A percentile compares a stretch with the other conserved stretches of the same genome.
phyloP scores from a whole-genome alignment of 2,113 vertebrate species.

The Charina bottae region DNA sequence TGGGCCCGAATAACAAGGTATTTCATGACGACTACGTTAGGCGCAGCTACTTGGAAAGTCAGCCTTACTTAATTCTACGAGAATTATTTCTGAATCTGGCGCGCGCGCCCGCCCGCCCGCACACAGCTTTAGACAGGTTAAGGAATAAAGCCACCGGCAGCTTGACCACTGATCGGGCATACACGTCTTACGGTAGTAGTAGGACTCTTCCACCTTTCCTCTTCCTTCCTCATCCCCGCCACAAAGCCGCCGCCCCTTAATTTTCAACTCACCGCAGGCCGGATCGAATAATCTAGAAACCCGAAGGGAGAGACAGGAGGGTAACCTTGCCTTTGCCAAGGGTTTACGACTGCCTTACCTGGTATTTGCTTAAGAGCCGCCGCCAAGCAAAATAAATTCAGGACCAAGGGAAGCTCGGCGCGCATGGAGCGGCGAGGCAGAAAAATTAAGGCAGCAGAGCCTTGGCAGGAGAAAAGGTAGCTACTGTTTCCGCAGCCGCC shows the following conservation, averaged over 20 bases:
- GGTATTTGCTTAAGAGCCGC: background rate
- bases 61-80: background rate
- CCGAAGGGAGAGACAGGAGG: background rate
- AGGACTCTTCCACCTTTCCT: background rate
- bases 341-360: slow-evolving; percentile 45
- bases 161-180: background rate
- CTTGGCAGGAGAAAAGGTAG: background rate
- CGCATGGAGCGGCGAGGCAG: slow-evolving; percentile 50
- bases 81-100: background rate
- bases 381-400: slow-evolving; percentile 42
- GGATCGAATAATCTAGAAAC: background rate
- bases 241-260: background rate
- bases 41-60: background rate
- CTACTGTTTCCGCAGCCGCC: background rate
- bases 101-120: too few species aligned
- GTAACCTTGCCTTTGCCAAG: background rate
- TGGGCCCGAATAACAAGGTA: background rate
- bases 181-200: background rate
- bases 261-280: background rate
- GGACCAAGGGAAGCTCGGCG: slow-evolving; percentile 38
- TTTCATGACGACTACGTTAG: background rate
- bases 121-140: background rate
- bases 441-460: background rate
- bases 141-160: background rate
- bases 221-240: slow-evolving; percentile 18